phyloP scores from a whole-genome alignment of 2,797 vertebrate genomes.

The Diplodus puntazzo region DNA sequence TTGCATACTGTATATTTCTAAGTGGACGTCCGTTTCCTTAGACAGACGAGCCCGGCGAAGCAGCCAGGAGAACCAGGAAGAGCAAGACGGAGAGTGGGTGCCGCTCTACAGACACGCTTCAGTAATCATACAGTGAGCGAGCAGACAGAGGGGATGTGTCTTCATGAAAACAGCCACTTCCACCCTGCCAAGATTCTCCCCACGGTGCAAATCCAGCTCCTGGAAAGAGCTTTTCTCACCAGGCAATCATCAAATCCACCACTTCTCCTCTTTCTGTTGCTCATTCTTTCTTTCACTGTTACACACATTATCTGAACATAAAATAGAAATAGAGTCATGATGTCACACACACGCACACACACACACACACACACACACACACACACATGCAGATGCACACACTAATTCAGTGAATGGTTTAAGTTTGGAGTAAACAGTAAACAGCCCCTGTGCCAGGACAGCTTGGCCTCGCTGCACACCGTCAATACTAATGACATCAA shows the following conservation, averaged over 20 bases:
- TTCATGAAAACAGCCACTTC: conserved; percentile 40
- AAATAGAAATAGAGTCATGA: conserved; percentile 29
- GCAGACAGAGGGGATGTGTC: conserved; percentile 58
- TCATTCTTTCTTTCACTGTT: conserved; percentile 29
- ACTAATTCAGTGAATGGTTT: conserved; percentile 47
- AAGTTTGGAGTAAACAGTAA: conserved; percentile 77
- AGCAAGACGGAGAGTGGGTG: conserved; percentile 13
- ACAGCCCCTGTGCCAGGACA: conserved; percentile 73
- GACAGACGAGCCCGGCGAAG: conserved; percentile 47
- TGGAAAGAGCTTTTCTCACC: conserved; percentile 31
- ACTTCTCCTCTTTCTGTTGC: conserved; percentile 10
- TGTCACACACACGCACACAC: conserved; percentile 17
- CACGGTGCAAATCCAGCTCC: conserved; percentile 33
- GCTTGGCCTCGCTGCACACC: conserved; percentile 72
- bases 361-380: conserved; percentile 11
- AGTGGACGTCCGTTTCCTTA: conserved; percentile 31
- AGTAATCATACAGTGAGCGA: conserved; percentile 57
- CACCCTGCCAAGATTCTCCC: conserved; percentile 32
- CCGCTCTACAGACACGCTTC: conserved; percentile 61
- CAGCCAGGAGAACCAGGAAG: conserved; percentile 21
- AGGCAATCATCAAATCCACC: conserved; percentile 28
- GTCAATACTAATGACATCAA: conserved; percentile 85
- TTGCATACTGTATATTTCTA: neutral
- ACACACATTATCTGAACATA: conserved; percentile 10
- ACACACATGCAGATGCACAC: conserved; percentile 14